Percentiles rank a stretch among this genome's conserved stretches.
These are phyloP conservation scores for Nephrotoma appendiculata DNA, from an alignment of 2,888 invertebrate genomes.

Conservation along the genomic window DNA sequence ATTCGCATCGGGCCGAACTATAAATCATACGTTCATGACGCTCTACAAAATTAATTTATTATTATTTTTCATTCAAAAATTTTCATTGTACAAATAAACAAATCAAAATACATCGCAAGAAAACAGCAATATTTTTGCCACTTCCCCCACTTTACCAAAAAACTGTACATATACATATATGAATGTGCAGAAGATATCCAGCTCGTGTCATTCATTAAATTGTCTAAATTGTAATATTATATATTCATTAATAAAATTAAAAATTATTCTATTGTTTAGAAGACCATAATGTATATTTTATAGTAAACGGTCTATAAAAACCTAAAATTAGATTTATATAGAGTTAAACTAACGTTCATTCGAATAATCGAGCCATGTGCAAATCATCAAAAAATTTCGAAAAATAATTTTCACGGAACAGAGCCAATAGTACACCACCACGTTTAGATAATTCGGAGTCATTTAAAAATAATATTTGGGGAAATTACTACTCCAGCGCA, in stretches of 20 bases:
- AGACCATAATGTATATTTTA: not conserved
- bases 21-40: too few species aligned
- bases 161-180: not conserved
- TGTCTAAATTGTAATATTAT: not conserved
- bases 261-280: not conserved
- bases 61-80: not conserved
- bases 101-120: not conserved
- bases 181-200: not conserved
- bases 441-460: not conserved
- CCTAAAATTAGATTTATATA: not conserved
- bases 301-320: not conserved
- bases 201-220: not conserved
- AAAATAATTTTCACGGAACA: not conserved
- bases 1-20: too few species aligned
- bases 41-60: too few species aligned
- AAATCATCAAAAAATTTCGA: not conserved
- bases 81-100: not conserved
- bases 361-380: not conserved
- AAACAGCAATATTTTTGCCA: not conserved
- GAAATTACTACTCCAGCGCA: not conserved
- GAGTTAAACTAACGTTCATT: not conserved
- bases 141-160: not conserved
- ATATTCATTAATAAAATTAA: not conserved
- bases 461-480: not conserved
- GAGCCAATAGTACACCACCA: not conserved